Base-by-base conservation (phyloP, 2,113 vertebrate genomes). In the Coryphaenoides rupestris region DNA sequence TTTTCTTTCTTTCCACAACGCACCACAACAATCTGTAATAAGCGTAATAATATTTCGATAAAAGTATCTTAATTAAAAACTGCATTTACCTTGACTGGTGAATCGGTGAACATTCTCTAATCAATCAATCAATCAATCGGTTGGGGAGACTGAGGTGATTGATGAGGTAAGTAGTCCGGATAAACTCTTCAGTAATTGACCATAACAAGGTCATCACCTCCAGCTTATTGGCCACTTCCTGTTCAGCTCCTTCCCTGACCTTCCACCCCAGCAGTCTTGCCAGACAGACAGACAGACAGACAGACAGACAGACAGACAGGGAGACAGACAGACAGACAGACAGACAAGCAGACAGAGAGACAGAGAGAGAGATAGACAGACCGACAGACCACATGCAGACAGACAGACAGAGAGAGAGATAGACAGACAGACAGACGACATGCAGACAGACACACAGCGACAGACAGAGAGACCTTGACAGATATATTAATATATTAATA, bases 161-260 rank as follows among this genome's bases (percentile, higher is more conserved):
- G 47, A 71, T 56, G 1, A 33, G 4, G 10, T 15, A 14, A 58
- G 56, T n/a, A 54, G 26, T 58, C 1, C 58, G 70, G 71, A 84
- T 55, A 63, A 77, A 75, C 77, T 56, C 1, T 70, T 73, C 68
- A 52, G 55, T 83, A 81, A 80, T 77, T 80, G 75, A 69, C 0
- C 68, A 60, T 66, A 71, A 66, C 76, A 71, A 65, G 47, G 21
- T 81, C 81, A 84, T 71, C 69, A 76, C 22, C 74, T 75, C 74
- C 15, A 65, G 45, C 66, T 3, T 80, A 81, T 83, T 83, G 80
- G 66, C 60, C 64, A 63, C 74, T 84, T 86, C 83, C 83, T 87
- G 80, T 80, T 81, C 62, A 60, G 40, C 77, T 79, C 77, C 60
- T 66, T 73, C 1, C 3, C n/a, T 63, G 76, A 84, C 73, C 78